Evolutionary conservation across 2,888 invertebrate genomes (phyloP).

Genomic region (Petrolisthes manimaculis): DNA sequence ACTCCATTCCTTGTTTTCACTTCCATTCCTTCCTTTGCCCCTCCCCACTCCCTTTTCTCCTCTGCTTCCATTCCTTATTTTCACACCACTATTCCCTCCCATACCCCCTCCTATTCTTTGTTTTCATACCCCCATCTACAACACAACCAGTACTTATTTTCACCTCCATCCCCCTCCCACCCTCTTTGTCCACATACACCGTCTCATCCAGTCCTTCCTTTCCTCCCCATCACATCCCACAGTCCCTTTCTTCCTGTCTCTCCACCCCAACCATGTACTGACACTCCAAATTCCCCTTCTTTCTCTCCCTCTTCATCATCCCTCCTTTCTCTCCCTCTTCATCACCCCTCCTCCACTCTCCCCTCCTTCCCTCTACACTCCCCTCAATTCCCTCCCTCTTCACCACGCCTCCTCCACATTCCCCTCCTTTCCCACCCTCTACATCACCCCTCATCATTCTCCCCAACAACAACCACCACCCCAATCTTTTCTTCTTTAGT

Average conservation of each 20-base stretch:
- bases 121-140: constrained; percentile 8
- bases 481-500: no score
- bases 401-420: background rate
- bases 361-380: background rate
- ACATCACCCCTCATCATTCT: no score
- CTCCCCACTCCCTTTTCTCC: background rate
- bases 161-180: no score
- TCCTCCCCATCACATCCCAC: background rate
- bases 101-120: background rate
- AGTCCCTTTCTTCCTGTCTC: background rate
- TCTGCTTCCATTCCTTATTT: background rate
- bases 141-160: no score
- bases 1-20: background rate
- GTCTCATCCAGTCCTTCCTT: no score
- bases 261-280: background rate
- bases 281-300: background rate
- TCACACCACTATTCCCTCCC: no score
- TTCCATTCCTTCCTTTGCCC: background rate
- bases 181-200: no score
- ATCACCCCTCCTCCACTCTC: background rate
- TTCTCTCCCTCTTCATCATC: background rate
- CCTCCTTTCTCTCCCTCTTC: background rate
- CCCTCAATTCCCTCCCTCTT: background rate
- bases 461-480: no score
- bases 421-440: no score